phyloP scores from a whole-genome alignment of 2,113 vertebrate genomes.

The Proteles cristata region DNA sequence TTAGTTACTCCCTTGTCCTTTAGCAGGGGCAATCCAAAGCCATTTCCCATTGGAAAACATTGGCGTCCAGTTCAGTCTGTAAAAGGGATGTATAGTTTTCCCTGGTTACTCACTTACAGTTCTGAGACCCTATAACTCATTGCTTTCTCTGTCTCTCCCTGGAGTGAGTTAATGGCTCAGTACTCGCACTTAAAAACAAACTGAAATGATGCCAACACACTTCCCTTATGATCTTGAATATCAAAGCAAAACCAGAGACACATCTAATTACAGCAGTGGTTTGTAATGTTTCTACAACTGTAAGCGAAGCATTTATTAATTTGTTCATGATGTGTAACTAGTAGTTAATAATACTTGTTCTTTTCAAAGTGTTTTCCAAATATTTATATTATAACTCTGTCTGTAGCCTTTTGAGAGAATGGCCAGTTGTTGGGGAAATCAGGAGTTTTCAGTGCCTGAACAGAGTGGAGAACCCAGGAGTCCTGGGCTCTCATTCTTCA shows the following conservation, averaged over 20 bases:
- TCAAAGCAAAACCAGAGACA: background rate
- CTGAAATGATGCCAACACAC: background rate
- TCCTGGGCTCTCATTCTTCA: background rate
- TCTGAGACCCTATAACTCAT: slow-evolving; percentile 22
- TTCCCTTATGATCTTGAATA: slow-evolving; percentile 22
- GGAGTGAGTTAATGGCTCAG: background rate
- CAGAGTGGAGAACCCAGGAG: background rate
- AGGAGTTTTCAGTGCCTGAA: background rate
- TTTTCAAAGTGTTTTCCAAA: slow-evolving; percentile 38
- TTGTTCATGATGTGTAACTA: slow-evolving; percentile 37
- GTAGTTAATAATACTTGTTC: slow-evolving; percentile 11
- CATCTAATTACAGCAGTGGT: background rate
- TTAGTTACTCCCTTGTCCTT: background rate
- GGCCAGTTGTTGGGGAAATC: background rate
- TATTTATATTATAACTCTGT: slow-evolving; percentile 13
- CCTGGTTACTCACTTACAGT: slow-evolving; percentile 18
- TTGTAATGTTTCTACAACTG: slow-evolving; percentile 29
- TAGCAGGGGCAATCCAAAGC: background rate
- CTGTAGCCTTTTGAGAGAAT: background rate
- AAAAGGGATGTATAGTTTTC: background rate
- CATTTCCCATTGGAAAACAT: background rate
- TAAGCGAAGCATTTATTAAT: slow-evolving; percentile 44
- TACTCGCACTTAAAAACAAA: slow-evolving; percentile 10
- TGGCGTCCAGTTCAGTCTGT: background rate
- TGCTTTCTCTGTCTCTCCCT: slow-evolving; percentile 40